Percentiles rank a stretch among this genome's conserved stretches.
These are phyloP conservation scores for Drosophila punjabiensis DNA, from an alignment of 1,140 invertebrate species.

Conservation along the genomic window DNA sequence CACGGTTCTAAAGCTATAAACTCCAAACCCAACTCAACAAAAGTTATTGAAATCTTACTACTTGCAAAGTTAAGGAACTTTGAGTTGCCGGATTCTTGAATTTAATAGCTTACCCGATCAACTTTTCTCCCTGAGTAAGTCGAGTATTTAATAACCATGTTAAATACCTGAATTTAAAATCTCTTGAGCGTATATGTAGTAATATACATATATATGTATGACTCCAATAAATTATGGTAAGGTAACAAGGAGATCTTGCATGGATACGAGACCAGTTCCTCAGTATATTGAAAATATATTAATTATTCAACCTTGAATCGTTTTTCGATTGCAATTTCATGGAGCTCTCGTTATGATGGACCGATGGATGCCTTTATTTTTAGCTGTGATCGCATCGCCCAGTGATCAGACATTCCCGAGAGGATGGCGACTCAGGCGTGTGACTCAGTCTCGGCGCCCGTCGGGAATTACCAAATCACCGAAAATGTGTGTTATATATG, in stretches of 20 bases:
- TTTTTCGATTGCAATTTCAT: conserved; percentile 28
- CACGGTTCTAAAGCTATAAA: too few relatives aligned
- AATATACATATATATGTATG: background rate
- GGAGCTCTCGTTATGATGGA: background rate
- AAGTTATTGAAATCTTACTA: too few relatives aligned
- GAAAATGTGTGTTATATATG: conserved; percentile 1
- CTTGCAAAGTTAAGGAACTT: background rate
- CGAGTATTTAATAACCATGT: background rate
- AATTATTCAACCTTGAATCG: conserved; percentile 40
- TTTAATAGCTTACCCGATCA: background rate
- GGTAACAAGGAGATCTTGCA: background rate
- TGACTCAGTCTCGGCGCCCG: conserved; percentile 30
- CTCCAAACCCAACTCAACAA: too few relatives aligned
- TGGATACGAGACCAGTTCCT: conserved; percentile 2
- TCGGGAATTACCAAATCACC: conserved; percentile 27
- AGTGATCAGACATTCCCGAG: conserved; percentile 32
- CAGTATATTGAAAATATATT: conserved; percentile 20
- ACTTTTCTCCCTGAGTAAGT: background rate
- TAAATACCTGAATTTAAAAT: conserved; percentile 1
- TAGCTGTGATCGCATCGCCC: conserved; percentile 38
- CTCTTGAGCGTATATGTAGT: background rate
- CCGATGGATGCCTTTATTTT: conserved; percentile 29
- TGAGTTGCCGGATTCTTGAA: background rate
- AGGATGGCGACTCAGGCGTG: conserved; percentile 39
- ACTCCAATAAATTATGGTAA: conserved; percentile 5